Base-by-base conservation (phyloP, 1,140 invertebrate genomes). In the Druon quercuslanigerum region DNA sequence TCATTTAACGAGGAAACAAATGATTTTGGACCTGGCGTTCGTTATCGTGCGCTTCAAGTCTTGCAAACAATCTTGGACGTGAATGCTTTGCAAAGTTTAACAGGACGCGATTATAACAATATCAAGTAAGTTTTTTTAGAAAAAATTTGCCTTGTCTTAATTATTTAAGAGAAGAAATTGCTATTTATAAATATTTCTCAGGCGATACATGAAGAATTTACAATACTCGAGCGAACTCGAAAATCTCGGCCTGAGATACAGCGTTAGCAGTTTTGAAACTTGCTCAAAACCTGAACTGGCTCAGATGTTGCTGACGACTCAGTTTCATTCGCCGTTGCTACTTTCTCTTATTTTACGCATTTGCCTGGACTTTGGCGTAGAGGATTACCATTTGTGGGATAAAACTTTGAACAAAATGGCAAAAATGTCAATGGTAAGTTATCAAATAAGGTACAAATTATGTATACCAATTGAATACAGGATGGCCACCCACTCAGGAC, bases 151-250 rank as follows among this genome's bases (percentile, higher is more conserved):
- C 56, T 60, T 17, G 70, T 70, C 66, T 17, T 76, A 66, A 76
- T 75, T 73, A 66, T 74, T 75, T 72, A 20, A 72, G 8, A 25
- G 73, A 76, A 56, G 66, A 50, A 51, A 46, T 56, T 72, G 17
- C 51, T 66, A 40, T 54, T 19, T 13, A 73, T 79, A 72, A 73
- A 33, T 14, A n/a, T 76, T 74, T 81, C 84, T 73, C 77, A 92
- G 91, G 57, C 79, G 86, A 51, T 83, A 88, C 17, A 86, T 90
- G 77, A 86, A 88, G 75, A 82, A 82, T 20, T 79, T 92, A 50
- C 79, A 86, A 51, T 92, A 91, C 71, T 60, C 91, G 20, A 86
- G 82, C n/a, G 89, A 90, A 82, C 75, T 92, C 12, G 90, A 92
- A 82, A 84, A 79, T n/a, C 81, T 91, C n/a, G 91, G 91, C 52